Base-by-base conservation (phyloP, 2,113 vertebrate species). In the Grus americana region DNA sequence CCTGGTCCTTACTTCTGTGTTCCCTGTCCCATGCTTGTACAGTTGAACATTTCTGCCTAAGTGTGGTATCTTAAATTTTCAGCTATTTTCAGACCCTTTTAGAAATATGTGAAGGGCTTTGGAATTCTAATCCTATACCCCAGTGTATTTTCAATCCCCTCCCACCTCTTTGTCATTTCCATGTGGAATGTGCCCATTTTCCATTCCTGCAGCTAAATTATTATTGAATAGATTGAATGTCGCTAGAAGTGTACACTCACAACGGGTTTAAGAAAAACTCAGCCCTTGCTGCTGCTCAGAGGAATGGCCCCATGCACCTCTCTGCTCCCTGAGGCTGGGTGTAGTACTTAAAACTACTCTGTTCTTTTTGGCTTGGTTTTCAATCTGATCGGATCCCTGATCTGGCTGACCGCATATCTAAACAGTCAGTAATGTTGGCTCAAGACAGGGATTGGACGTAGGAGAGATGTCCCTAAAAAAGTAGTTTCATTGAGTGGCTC, bases 51-150 rank as follows among this genome's bases (percentile, higher is more conserved):
- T 65, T 18, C 55, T 68, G 36, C 67, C 54, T 16, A 40, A 74
- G 50, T 38, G n/a, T 40, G 36, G 29, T 46, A 71, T 32, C 57
- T 71, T 18, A 5, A 80, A 83, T 84, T 62, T 58, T 29, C 52
- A 78, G n/a, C 55, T 80, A 59, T 88, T 95, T 94, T 74, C 82
- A 86, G 89, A 55, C 10, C 6, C n/a, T 93, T 94, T 86, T 19
- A 58, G 63, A 92, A 93, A 63, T 55, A 92, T 32, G 34, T n/a
- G 12, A 95, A 76, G 24, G 92, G 26, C 18, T 44, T 50, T 74
- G 72, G 50, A 93, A 88, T 93, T 84, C 79, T 70, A 90, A 47
- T 88, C 55, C 71, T 46, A 78, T 38, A 73, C 19, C 8, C 50
- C 38, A 42, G 59, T 21, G 63, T 70, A 70, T 92, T 80, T 91